Base-by-base conservation (phyloP, 2,113 vertebrate genomes). In the Perccottus glenii region DNA sequence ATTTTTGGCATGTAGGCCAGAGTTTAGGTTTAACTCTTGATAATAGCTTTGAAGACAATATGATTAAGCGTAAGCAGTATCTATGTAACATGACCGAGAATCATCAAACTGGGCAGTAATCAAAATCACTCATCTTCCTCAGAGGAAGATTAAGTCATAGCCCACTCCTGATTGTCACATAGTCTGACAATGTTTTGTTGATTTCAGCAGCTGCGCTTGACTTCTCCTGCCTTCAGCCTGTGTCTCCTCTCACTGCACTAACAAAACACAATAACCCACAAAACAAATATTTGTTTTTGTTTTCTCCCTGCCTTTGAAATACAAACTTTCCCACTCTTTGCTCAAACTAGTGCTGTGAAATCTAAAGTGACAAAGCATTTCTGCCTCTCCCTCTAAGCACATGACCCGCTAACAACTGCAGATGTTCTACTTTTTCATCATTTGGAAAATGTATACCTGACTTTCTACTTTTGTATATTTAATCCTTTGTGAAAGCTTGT, bases 261-360 rank as follows among this genome's bases (percentile, higher is more conserved):
- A 83, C 85, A 85, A 88, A 88, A 83, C 74, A 85, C 86, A 85
- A 90, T 82, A 78, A 85, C 75, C 75, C 82, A 69, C 85, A 85
- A 88, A 87, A 89, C 83, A 92, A 91, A 92, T 88, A 90, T 91
- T 92, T 89, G 86, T 90, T 86, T 92, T 88, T 85, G 70, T 85
- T 79, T 85, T 73, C 79, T 83, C 64, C 32, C 40, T 82, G 52
- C 35, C 86, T 89, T 89, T 86, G 88, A 90, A 90, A 92, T 84
- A 72, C 75, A 84, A 81, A 83, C 80, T 72, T 40, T 55, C 81
- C 63, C 73, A 74, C 71, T 60, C 46, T 40, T 71, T 53, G 71
- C 78, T 90, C 83, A 87, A 70, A 55, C 75, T 45, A 6, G 76
- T 0, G 73, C 82, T 87, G 85, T 85, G 76, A 90, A 90, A 91